These are phyloP conservation scores for Pogonocichla stellata DNA, from an alignment of 2,113 vertebrate genomes.

Conservation along the genomic window DNA sequence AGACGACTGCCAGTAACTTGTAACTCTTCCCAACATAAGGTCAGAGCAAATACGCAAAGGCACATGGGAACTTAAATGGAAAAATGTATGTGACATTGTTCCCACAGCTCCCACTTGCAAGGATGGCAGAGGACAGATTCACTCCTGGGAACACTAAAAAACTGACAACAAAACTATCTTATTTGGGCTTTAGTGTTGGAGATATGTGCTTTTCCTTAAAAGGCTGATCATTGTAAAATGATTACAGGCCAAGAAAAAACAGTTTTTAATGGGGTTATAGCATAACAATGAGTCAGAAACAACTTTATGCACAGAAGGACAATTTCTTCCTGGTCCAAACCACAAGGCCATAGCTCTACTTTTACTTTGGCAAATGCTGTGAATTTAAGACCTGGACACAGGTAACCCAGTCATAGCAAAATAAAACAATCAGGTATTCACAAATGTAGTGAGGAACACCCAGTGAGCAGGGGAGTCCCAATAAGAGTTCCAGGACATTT, in stretches of 20 bases:
- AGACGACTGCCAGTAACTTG: constrained; percentile 13
- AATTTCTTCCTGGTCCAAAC: neutral
- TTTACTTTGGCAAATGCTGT: neutral
- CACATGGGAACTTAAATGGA: constrained; percentile 38
- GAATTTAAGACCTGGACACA: neutral
- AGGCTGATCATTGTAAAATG: neutral
- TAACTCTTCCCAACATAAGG: constrained; percentile 35
- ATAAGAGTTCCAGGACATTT: neutral
- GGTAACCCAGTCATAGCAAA: neutral
- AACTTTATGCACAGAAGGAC: neutral
- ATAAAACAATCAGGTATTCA: neutral
- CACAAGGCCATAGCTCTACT: neutral
- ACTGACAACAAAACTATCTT: constrained; percentile 1
- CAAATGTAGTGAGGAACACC: neutral
- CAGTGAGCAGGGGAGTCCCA: neutral
- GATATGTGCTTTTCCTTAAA: neutral
- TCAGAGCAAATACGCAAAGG: constrained; percentile 40
- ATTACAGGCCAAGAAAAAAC: neutral
- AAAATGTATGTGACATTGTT: constrained; percentile 41
- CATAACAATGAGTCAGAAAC: neutral
- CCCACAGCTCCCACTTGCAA: neutral
- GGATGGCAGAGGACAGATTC: constrained; percentile 14
- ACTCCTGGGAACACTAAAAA: constrained; percentile 1
- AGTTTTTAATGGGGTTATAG: neutral
- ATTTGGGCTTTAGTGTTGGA: neutral